Percentiles rank a stretch among this genome's conserved stretches.
Evolutionary conservation across 1,140 invertebrate species (phyloP).

Genomic region (Schlechtendalia chinensis): DNA sequence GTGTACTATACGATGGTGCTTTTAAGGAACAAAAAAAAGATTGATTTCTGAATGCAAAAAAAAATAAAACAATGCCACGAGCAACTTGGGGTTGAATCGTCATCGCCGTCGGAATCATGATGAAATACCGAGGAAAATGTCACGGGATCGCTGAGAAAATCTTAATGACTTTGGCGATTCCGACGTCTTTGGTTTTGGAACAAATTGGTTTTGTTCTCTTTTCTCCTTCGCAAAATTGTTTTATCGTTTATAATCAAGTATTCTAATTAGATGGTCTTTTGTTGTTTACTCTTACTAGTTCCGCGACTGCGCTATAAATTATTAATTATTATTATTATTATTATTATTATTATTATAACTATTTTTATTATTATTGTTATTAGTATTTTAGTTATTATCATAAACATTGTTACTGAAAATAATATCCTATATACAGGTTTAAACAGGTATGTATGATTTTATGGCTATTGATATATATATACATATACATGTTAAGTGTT

Average conservation of each 20-base stretch:
- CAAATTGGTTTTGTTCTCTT: slow-evolving; percentile 23
- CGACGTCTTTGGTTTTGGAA: slow-evolving; percentile 44
- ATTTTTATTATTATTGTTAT: not conserved
- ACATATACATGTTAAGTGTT: not conserved
- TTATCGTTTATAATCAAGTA: slow-evolving; percentile 43
- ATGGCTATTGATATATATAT: not conserved
- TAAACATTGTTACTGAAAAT: not conserved
- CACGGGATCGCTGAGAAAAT: slow-evolving; percentile 8
- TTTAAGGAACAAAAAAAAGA: not conserved
- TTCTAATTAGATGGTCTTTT: slow-evolving; percentile 36
- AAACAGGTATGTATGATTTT: too few species aligned
- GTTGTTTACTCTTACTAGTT: not conserved
- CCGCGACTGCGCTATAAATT: not conserved
- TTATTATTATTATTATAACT: not conserved
- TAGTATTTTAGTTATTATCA: not conserved
- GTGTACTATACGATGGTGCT: not conserved
- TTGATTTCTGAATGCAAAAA: slow-evolving; percentile 1
- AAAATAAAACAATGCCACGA: slow-evolving; percentile 33
- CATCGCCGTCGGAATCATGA: slow-evolving; percentile 4
- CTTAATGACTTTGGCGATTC: slow-evolving; percentile 37
- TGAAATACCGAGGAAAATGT: slow-evolving; percentile 19
- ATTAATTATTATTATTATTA: slow-evolving; percentile 20
- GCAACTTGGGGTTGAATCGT: slow-evolving; percentile 14
- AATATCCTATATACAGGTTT: too few species aligned
- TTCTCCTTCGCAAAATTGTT: not conserved